A percentile compares a stretch with the other conserved stretches of the same genome.
These are phyloP conservation scores for Eulithis prunata DNA, from an alignment of 2,888 invertebrate genomes.

Conservation along the genomic window DNA sequence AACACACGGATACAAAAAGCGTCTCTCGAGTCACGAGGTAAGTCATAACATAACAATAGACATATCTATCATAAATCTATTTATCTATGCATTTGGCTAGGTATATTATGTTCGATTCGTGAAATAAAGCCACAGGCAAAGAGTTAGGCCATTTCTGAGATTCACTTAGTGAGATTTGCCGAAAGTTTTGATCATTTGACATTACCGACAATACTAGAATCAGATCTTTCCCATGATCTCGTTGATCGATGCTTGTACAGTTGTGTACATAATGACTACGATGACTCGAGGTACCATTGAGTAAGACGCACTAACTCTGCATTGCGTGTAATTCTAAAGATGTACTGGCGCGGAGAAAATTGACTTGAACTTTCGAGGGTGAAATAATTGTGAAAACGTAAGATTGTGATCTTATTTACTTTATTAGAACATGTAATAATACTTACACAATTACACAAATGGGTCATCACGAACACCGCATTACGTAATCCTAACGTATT, in stretches of 20 bases:
- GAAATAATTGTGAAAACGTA: neutral
- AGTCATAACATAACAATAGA: conserved; percentile 2
- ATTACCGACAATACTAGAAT: neutral
- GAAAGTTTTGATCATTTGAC: neutral
- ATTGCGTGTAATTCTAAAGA: neutral
- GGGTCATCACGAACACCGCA: too few relatives aligned
- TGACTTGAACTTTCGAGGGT: conserved; percentile 18
- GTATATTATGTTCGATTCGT: too few relatives aligned
- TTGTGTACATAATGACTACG: conserved; percentile 61
- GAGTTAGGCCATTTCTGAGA: too few relatives aligned
- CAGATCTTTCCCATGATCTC: conserved; percentile 50
- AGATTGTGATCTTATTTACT: conserved; percentile 3
- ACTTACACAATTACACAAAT: too few relatives aligned
- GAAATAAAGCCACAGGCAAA: too few relatives aligned
- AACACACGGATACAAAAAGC: conserved; percentile 8
- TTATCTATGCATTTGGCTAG: too few relatives aligned
- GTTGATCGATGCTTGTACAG: conserved; percentile 48
- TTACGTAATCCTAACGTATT: too few relatives aligned
- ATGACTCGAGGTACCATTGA: conserved; percentile 42
- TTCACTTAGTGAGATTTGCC: too few relatives aligned
- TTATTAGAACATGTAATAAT: neutral
- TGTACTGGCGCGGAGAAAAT: conserved; percentile 10
- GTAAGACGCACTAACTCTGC: conserved; percentile 12
- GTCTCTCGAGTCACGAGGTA: conserved; percentile 12
- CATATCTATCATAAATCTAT: too few relatives aligned